phyloP scores from a whole-genome alignment of 37 sponge, comb jelly and placozoan species.

The Amphimedon queenslandica region DNA sequence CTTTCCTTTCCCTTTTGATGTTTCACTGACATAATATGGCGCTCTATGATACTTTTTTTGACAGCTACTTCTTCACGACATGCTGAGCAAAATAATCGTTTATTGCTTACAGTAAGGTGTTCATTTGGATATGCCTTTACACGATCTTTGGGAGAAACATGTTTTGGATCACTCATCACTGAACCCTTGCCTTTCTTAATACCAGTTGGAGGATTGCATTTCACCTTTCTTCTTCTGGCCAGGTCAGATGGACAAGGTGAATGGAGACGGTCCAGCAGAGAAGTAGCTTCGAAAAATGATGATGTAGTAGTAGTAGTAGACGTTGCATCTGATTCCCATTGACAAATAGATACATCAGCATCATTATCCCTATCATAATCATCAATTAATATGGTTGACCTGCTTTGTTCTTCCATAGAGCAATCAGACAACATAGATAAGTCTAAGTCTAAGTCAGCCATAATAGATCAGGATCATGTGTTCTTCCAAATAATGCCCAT shows the following conservation, averaged over 20 bases:
- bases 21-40: constrained; percentile 18
- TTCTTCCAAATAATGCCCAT: no score
- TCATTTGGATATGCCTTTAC: constrained; percentile 20
- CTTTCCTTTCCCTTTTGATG: constrained; percentile 14
- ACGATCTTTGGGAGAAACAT: constrained; percentile 6
- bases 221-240: constrained; percentile 10
- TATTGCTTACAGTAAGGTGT: constrained; percentile 6
- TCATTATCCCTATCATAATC: no score
- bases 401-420: no score
- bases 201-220: constrained; percentile 10
- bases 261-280: no score
- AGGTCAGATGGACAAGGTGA: constrained; percentile 11
- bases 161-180: constrained; percentile 12
- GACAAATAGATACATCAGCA: no score
- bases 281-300: no score
- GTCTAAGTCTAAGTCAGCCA: no score
- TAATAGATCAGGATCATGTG: no score
- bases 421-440: no score
- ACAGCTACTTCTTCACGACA: constrained; percentile 29
- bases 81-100: constrained; percentile 13
- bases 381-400: no score
- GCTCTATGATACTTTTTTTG: constrained; percentile 8
- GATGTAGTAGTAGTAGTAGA: no score
- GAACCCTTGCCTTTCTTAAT: constrained; percentile 3
- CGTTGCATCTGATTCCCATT: no score